phyloP scores from a whole-genome alignment of 2,888 invertebrate species.

The Geotrupes spiniger region DNA sequence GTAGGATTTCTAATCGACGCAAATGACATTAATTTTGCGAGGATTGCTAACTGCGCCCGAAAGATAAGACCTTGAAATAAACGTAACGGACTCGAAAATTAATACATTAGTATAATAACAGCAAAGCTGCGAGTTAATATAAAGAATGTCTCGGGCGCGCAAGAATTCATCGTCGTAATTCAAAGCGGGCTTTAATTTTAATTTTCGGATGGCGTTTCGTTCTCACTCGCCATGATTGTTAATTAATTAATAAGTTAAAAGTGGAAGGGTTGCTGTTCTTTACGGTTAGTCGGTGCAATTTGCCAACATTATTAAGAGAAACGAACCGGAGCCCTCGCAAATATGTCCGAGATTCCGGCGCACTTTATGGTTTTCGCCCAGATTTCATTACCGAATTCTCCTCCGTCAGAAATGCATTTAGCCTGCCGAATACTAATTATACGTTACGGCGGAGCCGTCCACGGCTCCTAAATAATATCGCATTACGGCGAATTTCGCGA shows the following conservation, averaged over 20 bases:
- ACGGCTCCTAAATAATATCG: conserved; percentile 4
- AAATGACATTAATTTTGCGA: no score
- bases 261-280: conserved; percentile 48
- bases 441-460: conserved; percentile 18
- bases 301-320: conserved; percentile 50
- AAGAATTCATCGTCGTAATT: conserved; percentile 42
- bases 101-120: conserved; percentile 14
- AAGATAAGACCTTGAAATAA: background rate
- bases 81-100: conserved; percentile 10
- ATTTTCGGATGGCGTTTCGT: conserved; percentile 34
- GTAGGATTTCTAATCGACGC: no score
- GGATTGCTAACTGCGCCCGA: no score
- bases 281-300: conserved; percentile 49
- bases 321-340: conserved; percentile 43
- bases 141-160: conserved; percentile 15
- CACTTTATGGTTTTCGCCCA: conserved; percentile 44
- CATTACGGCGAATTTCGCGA: background rate
- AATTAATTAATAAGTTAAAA: conserved; percentile 52
- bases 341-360: conserved; percentile 48
- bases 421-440: conserved; percentile 34
- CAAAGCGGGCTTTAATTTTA: conserved; percentile 47
- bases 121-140: conserved; percentile 4
- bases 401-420: conserved; percentile 33
- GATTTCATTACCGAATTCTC: conserved; percentile 38
- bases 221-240: conserved; percentile 49